A percentile compares a stretch with the other conserved stretches of the same genome.
These are phyloP conservation scores for Morinoia aosen DNA, from an alignment of 2,888 invertebrate genomes.

Conservation along the genomic window DNA sequence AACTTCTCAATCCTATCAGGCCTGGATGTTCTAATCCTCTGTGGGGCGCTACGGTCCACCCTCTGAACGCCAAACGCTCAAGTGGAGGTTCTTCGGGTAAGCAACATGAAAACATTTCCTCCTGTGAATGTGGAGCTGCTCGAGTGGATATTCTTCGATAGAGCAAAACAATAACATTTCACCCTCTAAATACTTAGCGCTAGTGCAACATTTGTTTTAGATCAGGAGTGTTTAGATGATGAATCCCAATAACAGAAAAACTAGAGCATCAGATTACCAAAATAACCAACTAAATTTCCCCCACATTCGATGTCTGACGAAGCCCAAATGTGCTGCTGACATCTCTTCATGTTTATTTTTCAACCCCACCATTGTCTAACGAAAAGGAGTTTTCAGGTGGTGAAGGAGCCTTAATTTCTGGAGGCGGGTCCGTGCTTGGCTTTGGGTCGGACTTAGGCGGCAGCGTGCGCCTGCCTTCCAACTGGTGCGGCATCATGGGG, in stretches of 20 bases:
- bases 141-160: too few species aligned
- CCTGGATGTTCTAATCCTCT: slow-evolving; percentile 70
- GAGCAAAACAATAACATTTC: too few species aligned
- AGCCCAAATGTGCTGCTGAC: background rate
- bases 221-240: too few species aligned
- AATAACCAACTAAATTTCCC: too few species aligned
- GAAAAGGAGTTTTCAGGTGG: slow-evolving; percentile 69
- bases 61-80: slow-evolving; percentile 70
- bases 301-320: background rate
- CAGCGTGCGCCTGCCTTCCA: slow-evolving; percentile 73
- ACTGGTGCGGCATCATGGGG: slow-evolving; percentile 73
- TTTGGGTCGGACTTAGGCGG: slow-evolving; percentile 74
- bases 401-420: slow-evolving; percentile 72
- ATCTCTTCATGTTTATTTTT: too few species aligned
- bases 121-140: too few species aligned
- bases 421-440: slow-evolving; percentile 73
- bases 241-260: too few species aligned
- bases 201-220: too few species aligned
- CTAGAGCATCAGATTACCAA: too few species aligned
- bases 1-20: background rate
- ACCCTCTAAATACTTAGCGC: too few species aligned
- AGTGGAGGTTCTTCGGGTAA: slow-evolving; percentile 72
- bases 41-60: slow-evolving; percentile 72
- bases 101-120: background rate
- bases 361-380: too few species aligned